Percentiles rank a stretch among this genome's conserved stretches.
phyloP scores from a whole-genome alignment of 2,888 invertebrate species.

The Caradrina clavipalpis region DNA sequence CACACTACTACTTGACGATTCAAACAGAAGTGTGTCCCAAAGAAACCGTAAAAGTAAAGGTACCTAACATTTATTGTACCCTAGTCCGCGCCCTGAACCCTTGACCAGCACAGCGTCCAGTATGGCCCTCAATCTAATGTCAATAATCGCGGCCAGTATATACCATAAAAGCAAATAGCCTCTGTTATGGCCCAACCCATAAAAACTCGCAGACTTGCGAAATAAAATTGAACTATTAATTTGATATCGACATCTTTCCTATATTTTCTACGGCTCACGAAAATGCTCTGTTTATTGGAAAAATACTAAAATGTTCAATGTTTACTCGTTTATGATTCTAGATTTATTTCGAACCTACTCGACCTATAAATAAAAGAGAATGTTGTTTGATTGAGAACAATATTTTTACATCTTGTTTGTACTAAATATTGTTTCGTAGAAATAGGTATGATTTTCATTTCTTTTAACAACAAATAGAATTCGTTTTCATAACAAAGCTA shows the following conservation, averaged over 20 bases:
- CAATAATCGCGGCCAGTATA: conserved; percentile 38
- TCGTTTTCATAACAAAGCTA: not conserved
- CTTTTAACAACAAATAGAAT: not conserved
- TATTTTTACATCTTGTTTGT: conserved; percentile 12
- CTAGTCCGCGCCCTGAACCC: not conserved
- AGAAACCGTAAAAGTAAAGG: not conserved
- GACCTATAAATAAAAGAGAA: not conserved
- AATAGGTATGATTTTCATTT: not conserved
- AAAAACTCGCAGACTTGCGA: conserved; percentile 50
- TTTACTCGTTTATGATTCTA: conserved; percentile 25
- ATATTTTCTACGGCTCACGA: conserved; percentile 36
- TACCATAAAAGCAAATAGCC: conserved; percentile 50
- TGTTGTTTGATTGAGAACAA: conserved; percentile 17
- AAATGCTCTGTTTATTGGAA: conserved; percentile 32
- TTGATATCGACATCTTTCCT: conserved; percentile 45
- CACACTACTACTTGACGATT: not conserved
- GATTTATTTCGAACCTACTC: conserved; percentile 31
- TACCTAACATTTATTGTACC: not conserved
- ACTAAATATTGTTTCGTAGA: not conserved
- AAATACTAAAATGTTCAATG: conserved; percentile 21
- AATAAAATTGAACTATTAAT: conserved; percentile 57
- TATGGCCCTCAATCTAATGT: conserved; percentile 38
- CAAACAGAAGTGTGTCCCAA: not conserved
- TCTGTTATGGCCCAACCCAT: conserved; percentile 36
- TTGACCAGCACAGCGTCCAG: not conserved